Base-by-base conservation (phyloP, 2,888 invertebrate species). In the Caenorhabditis becei region DNA sequence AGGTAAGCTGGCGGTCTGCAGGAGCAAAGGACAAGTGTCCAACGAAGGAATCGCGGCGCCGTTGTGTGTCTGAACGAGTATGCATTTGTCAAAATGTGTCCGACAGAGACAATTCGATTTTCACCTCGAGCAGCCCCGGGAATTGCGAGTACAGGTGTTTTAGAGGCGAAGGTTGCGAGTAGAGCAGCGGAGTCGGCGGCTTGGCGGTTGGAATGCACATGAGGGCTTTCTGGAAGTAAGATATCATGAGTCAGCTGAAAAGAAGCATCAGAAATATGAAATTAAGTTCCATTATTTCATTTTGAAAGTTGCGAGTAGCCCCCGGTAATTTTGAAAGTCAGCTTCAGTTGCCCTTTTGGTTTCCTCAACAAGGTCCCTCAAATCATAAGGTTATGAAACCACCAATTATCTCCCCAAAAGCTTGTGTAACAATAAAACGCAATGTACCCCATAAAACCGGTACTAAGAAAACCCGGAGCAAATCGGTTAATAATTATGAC, bases 11-110 rank as follows among this genome's bases (percentile, higher is more conserved):
- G 78, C 71, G 18, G 77, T 69, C 56, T 74, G 80, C 20, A 80
- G 56, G 20, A 80, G 66, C 58, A 80, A 44, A 63, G 80, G 80
- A 35, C 80, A 80, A n/a, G 69, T 53, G 35, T 80, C 80, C 51
- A 74, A 74, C 24, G 80, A 56, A 32, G 74, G 69, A 54, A 74
- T 75, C 35, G 67, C 49, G 59, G 66, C 74, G n/a, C n/a, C n/a
- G 53, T 51, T 59, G 61, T 69, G 77, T 44, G 69, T 51, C 69
- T 69, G 63, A 53, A 62, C 35, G 67, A 53, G 54, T 8, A 65
- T 32, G 32, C 24, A 53, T 71, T 54, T 44, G 26, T 65, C 18
- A 62, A 28, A 41, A 54, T 7, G 24, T 47, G 49, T 32, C n/a
- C 44, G n/a, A 3, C n/a, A n/a, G 32, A 32, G 32, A 41, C 41